These are phyloP conservation scores for Saguinus imperator DNA, from an alignment of 2,113 vertebrate species.

Conservation along the genomic window DNA sequence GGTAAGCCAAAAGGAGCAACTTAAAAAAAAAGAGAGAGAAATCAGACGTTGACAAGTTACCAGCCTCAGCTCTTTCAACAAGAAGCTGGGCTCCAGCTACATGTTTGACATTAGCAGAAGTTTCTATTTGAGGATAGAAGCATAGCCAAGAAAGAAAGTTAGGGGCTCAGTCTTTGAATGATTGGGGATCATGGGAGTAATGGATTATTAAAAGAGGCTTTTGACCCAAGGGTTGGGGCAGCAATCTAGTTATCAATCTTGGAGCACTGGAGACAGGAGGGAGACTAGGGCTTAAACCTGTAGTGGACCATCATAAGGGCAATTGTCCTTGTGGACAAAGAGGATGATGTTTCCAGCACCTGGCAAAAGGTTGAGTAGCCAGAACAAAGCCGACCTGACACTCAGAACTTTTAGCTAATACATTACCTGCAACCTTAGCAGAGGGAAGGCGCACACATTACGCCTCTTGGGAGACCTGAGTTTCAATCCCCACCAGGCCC, in stretches of 20 bases:
- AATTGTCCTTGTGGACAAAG: background rate
- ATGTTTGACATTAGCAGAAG: background rate
- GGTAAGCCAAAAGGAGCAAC: too few relatives aligned
- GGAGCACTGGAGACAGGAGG: background rate
- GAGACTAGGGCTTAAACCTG: too few relatives aligned
- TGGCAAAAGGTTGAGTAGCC: background rate
- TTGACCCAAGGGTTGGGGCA: background rate
- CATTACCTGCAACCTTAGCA: background rate
- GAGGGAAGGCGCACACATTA: too few relatives aligned
- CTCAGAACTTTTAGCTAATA: background rate
- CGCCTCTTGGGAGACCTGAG: background rate
- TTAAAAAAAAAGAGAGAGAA: too few relatives aligned
- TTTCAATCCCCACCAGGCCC: accelerated
- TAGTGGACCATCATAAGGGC: accelerated
- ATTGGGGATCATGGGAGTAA: background rate
- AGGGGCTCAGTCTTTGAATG: background rate
- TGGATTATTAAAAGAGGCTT: background rate
- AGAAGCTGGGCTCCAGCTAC: background rate
- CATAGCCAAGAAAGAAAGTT: background rate
- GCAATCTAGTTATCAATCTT: background rate
- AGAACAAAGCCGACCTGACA: background rate
- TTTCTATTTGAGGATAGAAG: background rate
- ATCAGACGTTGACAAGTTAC: too few relatives aligned
- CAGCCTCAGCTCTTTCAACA: accelerated
- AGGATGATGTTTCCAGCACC: background rate